Base-by-base conservation (phyloP, 2,797 vertebrate genomes). In the Rallus crepitans region DNA sequence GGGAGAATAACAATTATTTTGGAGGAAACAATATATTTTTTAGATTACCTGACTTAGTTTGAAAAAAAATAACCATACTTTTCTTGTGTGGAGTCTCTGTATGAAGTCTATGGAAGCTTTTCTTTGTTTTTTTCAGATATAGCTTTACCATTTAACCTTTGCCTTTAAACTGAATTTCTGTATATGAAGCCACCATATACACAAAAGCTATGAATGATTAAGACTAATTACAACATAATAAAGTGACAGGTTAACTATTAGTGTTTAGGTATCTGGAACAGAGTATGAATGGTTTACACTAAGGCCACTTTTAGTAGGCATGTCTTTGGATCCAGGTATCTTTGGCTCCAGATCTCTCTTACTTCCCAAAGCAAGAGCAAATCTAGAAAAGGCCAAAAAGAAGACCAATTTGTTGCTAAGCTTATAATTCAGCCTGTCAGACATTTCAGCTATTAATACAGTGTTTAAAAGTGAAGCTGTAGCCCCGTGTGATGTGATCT, bases 371-470 rank as follows among this genome's bases (percentile, higher is more conserved):
- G 53, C 53, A 89, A 89, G 35, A 94, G 35, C 55, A 94, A 64
- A 68, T 60, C 35, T 85, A 91, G 77, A 83, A 94, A 89, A 84
- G 72, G 64, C 72, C 35, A 82, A 91, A 77, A 95, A 77, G 48
- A 92, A 95, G 75, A 63, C 39, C 17, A 89, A 77, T 92, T 87
- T 95, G 53, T 85, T 91, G 40, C 82, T 66, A 93, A 87, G 53
- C 28, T 89, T 96, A 75, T 92, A 96, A 97, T 63, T 93, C 91
- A 96, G 60, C 57, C 61, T 76, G 35, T 88, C 89, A 37, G 61
- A 96, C 35, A 91, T 73, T 94, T 92, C 80, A 96, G 56, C 31
- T 68, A 89, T 97, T 96, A 98, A 96, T 82, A 66, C 21, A 90
- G 59, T 70, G 53, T 90, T 97, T 96, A 96, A 94, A 97, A 96